These are phyloP conservation scores for Xenopus petersii DNA, from an alignment of 2,797 vertebrate genomes.

Conservation along the genomic window DNA sequence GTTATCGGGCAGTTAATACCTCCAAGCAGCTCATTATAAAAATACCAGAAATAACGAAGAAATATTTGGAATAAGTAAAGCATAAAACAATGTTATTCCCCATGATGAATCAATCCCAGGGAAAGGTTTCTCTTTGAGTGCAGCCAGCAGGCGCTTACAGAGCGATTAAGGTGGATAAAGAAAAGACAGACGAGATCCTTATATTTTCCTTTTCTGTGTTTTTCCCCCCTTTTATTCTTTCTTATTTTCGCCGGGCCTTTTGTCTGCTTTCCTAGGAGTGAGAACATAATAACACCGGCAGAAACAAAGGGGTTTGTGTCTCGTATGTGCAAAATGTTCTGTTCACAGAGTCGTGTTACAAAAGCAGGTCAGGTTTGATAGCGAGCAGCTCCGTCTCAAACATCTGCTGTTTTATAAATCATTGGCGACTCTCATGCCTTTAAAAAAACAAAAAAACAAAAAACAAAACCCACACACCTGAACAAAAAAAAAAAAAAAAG, in stretches of 20 bases:
- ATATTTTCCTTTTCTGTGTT: background rate
- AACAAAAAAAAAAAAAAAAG: background rate
- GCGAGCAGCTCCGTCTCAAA: slow-evolving; percentile 18
- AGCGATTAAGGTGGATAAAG: slow-evolving; percentile 39
- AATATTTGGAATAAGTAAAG: too few relatives aligned
- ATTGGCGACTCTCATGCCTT: slow-evolving; percentile 70
- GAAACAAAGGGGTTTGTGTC: slow-evolving; percentile 44
- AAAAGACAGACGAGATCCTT: slow-evolving; percentile 20
- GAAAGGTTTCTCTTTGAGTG: slow-evolving; percentile 19
- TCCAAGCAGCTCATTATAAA: too few relatives aligned
- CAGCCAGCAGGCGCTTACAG: background rate
- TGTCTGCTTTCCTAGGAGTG: slow-evolving; percentile 36
- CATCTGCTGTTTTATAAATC: slow-evolving; percentile 30
- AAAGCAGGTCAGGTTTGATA: slow-evolving; percentile 36
- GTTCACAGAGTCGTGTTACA: slow-evolving; percentile 43
- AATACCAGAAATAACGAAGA: too few relatives aligned
- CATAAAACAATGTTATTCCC: slow-evolving; percentile 1
- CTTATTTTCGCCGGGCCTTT: slow-evolving; percentile 10
- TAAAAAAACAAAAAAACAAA: background rate
- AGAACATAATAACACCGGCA: slow-evolving; percentile 23
- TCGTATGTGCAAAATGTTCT: slow-evolving; percentile 43
- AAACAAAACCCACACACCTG: slow-evolving; percentile 7
- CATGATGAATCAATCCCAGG: background rate
- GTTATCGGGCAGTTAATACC: too few relatives aligned
- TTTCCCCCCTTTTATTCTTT: slow-evolving; percentile 9